Evolutionary conservation across 2,113 vertebrate genomes (phyloP), one percentile per base, ranked within the genome.

Genomic region (Tetraodon nigroviridis): DNA sequence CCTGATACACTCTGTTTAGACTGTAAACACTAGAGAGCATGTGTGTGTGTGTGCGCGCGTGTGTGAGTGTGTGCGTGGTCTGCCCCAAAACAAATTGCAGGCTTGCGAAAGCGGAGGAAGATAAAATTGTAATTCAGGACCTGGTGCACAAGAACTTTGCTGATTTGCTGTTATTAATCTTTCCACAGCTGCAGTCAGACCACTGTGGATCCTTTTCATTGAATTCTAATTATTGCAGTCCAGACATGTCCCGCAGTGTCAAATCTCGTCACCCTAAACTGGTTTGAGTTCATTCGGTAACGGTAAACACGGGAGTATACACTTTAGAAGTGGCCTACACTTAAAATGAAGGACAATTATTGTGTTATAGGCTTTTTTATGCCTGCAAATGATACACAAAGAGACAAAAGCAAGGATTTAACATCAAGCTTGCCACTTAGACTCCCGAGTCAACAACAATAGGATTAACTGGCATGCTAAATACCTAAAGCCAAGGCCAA

Each of bases 1-100:
- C 66, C 71, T 4, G 47, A 70, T 63, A 69, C 66, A 58, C 73
- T 76, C 29, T 87, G 68, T 87, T 85, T 85, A 69, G 69, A 84
- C 73, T 82, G 80, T 63, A 80, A 86, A 83, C 79, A 79, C 58
- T 74, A 75, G 69, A 18, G 68, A 73, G 32, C 58, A 29, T 66
- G 17, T 55, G 29, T 68, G 41, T 57, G 52, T 67, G 27, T 62
- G 24, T 19, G 37, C 54, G 19, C 18, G 49, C 41, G 19, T 10
- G 29, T 61, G 40, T 66, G 17, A 51, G 22, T 65, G 41, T 53
- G 49, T 64, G 27, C 62, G 24, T 19, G 37, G 17, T 16, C 41
- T 40, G 17, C 32, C n/a, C 41, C 18, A 41, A 58, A 49, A 52
- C 24, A 56, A 75, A 72, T 62, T 46, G 20, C 10, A 19, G 49